Conservation (phyloP, 2,888 invertebrate genomes). For the Brachynemurus nebulosus region DNA sequence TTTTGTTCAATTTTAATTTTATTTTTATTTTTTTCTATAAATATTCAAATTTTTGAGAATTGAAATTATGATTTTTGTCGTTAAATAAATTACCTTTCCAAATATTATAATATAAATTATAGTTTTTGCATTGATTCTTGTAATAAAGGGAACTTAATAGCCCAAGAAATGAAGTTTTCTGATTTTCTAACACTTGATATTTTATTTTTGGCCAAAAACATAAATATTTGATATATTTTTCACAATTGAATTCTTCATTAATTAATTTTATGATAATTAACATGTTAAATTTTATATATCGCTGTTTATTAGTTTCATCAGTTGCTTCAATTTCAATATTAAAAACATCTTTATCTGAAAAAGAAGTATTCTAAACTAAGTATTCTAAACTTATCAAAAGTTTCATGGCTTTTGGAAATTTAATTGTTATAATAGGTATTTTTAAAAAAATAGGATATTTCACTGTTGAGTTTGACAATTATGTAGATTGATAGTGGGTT, state of each 20-base stretch:
- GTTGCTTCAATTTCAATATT: not conserved
- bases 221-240: conserved; percentile 20
- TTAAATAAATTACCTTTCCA: conserved; percentile 29
- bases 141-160: conserved; percentile 25
- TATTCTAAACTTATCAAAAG: not conserved
- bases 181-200: conserved; percentile 25
- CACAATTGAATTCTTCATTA: conserved; percentile 1
- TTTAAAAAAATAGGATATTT: no score
- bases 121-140: conserved; percentile 34
- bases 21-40: not conserved
- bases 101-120: conserved; percentile 34
- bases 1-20: conserved; percentile 5
- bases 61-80: not conserved
- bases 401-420: not conserved
- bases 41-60: not conserved
- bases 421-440: not conserved
- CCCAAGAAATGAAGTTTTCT: conserved; percentile 22
- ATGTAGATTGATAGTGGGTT: no score
- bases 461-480: no score
- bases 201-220: conserved; percentile 27
- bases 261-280: not conserved
- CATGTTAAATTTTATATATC: not conserved
- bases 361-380: not conserved
- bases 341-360: not conserved
- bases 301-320: not conserved